Evolutionary conservation across 2,113 vertebrate species (phyloP).

Genomic region (Lasiurus borealis): DNA sequence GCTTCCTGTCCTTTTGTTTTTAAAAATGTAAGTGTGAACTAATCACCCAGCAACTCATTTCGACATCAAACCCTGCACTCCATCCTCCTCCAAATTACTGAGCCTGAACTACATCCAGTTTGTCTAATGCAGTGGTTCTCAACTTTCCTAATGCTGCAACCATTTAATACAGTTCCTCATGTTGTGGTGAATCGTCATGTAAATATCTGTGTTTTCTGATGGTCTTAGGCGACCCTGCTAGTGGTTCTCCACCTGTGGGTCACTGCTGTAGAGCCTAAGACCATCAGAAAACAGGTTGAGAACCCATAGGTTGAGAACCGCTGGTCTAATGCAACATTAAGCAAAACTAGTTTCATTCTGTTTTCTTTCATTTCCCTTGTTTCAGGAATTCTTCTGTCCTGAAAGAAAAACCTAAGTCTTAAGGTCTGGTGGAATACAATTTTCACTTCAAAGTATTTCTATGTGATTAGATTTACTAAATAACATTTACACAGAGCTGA

Average conservation of each 20-base stretch:
- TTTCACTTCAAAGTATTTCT: neutral
- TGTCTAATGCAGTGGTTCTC: neutral
- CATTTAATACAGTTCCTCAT: too few species aligned
- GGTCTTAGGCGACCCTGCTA: too few species aligned
- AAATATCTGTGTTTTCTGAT: too few species aligned
- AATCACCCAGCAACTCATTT: neutral
- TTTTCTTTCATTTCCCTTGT: neutral
- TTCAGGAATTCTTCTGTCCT: neutral
- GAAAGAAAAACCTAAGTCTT: neutral
- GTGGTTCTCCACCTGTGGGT: too few species aligned
- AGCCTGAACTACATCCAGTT: neutral
- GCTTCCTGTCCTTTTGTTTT: neutral
- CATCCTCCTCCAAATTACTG: neutral
- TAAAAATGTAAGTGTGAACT: neutral
- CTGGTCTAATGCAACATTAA: neutral
- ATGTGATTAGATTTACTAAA: neutral
- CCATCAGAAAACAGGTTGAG: too few species aligned
- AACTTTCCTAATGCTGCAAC: too few species aligned
- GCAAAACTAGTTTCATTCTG: neutral
- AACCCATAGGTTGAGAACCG: too few species aligned
- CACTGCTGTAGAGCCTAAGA: too few species aligned
- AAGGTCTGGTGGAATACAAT: neutral
- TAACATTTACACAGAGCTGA: neutral
- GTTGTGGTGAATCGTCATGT: too few species aligned
- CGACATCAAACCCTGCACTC: neutral